A percentile compares a stretch with the other conserved stretches of the same genome.
phyloP scores from a whole-genome alignment of 2,797 vertebrate genomes.

The Hypotaenidia okinawae region DNA sequence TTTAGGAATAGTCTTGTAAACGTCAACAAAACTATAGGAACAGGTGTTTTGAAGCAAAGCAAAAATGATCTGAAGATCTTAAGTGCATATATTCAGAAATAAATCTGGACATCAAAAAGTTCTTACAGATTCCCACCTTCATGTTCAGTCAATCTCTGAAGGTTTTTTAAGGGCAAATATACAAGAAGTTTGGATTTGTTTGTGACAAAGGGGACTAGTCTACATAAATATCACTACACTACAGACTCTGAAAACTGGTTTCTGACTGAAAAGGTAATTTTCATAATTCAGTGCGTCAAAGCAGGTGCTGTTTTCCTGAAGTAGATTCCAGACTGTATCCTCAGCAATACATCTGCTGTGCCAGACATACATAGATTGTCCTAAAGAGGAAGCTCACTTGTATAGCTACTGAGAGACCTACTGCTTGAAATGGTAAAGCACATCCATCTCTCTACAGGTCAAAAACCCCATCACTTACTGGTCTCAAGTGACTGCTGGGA shows the following conservation, averaged over 20 bases:
- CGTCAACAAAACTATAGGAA: background rate
- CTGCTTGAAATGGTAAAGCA: background rate
- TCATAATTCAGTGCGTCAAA: background rate
- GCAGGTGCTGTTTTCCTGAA: background rate
- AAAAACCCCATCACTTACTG: slow-evolving; percentile 78
- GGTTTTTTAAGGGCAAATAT: background rate
- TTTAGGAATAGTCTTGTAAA: background rate
- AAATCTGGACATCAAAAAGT: background rate
- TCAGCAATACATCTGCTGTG: background rate
- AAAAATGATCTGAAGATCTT: background rate
- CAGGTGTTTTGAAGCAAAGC: background rate
- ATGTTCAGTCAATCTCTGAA: background rate
- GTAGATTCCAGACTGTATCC: background rate
- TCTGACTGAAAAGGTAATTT: background rate
- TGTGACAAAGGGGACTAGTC: background rate
- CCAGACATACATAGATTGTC: background rate
- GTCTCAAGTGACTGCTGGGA: slow-evolving; percentile 89
- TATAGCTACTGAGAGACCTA: background rate
- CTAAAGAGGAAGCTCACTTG: background rate
- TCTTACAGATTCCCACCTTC: background rate
- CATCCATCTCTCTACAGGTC: background rate
- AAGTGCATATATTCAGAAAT: background rate
- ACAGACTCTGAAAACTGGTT: background rate
- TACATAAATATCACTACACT: background rate
- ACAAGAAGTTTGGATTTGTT: background rate